Base-by-base conservation (phyloP, 2,888 invertebrate genomes). In the Synanthedon tipuliformis region DNA sequence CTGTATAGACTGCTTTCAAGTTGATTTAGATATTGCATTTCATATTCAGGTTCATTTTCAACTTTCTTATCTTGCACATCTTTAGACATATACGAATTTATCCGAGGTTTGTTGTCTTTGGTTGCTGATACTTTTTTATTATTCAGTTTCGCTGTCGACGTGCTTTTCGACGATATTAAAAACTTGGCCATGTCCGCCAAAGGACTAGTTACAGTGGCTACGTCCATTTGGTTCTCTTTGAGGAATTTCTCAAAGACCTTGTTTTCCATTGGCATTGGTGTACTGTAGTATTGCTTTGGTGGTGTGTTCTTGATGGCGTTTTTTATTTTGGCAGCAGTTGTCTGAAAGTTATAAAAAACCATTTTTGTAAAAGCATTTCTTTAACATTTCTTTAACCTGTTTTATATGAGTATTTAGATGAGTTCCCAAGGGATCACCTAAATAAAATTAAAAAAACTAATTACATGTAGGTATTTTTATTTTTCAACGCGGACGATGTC, bases 211-310 rank as follows among this genome's bases (percentile, higher is more conserved):
- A 83, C 70, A 1, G 70, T 69, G 3, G 66, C 61, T 0, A 82
- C 74, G 34, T 79, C 81, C 27, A 83, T 56, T 0, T 66, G 27
- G 41, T 79, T 60, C 0, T 73, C 71, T 57, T 69, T 77, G 1
- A 83, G 64, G 57, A 83, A 83, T 3, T 64, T 69, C 1, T 79
- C 59, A 51, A 83, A 82, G 0, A 76, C 75, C 0, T 59, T 48
- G 3, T 57, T 59, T 8, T 58, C 62, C 83, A 82, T 83, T 10
- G 83, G 82, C 4, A 82, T 41, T 0, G 79, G 81, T 0, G 78
- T 80, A n/a, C 66, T 62, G 53, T 68, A 82, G 52, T 72, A 71
- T 51, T 81, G 82, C 10, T 61, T 7, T 2, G 82, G 81, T 0
- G 69, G 61, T 48, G 67, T 57, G 52, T 69, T 61, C 3, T 59